Evolutionary conservation across 2,113 vertebrate genomes (phyloP), one percentile per base, ranked within the genome.

Genomic region (Rhizomys pruinosus): DNA sequence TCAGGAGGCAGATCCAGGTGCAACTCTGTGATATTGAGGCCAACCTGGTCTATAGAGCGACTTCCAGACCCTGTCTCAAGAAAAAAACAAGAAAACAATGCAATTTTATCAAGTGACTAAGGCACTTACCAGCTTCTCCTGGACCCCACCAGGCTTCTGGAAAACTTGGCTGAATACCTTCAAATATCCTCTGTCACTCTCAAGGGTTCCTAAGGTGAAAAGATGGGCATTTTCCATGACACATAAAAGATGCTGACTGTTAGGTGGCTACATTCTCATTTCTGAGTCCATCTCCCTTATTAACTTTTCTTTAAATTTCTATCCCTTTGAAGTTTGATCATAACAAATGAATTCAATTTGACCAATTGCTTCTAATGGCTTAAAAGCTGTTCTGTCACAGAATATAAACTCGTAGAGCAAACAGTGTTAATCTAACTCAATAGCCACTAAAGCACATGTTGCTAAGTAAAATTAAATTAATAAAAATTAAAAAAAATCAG

Each of bases 381-480:
- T 73, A 76, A 63, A 80, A 61, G 11, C n/a, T 87, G 5, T 52
- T 71, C 37, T 87, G 6, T n/a, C 72, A 72, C 22, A 87, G 42
- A 87, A 84, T 64, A 87, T 81, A 73, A 63, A 92, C 22, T 52
- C 87, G 47, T 13, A 59, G 15, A 79, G 12, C 61, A 84, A 27
- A 34, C 1, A 20, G 3, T 66, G 1, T 29, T 69, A 44, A 77
- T 78, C 42, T 52, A 78, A 81, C 29, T 7, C n/a, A 85, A 37
- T 29, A 81, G 55, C 34, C 63, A 77, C 22, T 5, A 63, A 82
- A 39, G 20, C 55, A 77, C 10, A 90, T n/a, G 2, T 84, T 72
- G 37, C 25, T 93, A 72, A 74, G 63, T 90, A 93, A 81, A 88
- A 88, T 85, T 66, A 88, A 87, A 72, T 72, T 92, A 66, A 91